Conservation (phyloP, 2,113 vertebrate genomes). For the Vidua chalybeata region DNA sequence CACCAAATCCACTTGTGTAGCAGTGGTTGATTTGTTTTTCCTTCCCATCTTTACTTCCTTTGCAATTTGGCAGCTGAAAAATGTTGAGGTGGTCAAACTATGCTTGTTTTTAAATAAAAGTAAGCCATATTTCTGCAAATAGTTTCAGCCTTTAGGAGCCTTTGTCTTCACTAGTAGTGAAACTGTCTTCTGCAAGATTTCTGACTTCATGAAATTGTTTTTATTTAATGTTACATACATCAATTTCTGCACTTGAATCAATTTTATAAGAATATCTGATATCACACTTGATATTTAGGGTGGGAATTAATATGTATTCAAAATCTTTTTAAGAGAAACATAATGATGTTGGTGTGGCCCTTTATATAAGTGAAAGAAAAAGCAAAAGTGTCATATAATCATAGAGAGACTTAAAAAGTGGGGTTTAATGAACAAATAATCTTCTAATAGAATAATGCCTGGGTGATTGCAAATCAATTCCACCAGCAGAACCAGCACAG, state of each 20-base stretch:
- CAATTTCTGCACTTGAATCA: neutral
- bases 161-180: neutral
- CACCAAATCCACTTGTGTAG: neutral
- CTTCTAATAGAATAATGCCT: neutral
- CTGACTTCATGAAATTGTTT: neutral
- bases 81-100: neutral
- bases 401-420: neutral
- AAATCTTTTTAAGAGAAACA: neutral
- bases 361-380: neutral
- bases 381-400: neutral
- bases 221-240: neutral
- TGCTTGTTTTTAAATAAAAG: neutral
- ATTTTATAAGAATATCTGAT: neutral
- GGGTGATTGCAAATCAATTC: neutral
- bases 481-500: neutral
- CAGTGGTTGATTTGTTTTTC: constrained; percentile 2
- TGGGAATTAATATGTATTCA: neutral
- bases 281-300: neutral
- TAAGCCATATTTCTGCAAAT: neutral
- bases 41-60: neutral
- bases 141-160: neutral
- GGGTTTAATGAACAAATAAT: neutral
- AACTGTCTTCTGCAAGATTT: neutral
- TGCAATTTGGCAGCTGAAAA: neutral
- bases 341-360: neutral